Evolutionary conservation across 2,888 invertebrate species (phyloP), one percentile per base, ranked within the genome.

Genomic region (Callosobruchus maculatus): DNA sequence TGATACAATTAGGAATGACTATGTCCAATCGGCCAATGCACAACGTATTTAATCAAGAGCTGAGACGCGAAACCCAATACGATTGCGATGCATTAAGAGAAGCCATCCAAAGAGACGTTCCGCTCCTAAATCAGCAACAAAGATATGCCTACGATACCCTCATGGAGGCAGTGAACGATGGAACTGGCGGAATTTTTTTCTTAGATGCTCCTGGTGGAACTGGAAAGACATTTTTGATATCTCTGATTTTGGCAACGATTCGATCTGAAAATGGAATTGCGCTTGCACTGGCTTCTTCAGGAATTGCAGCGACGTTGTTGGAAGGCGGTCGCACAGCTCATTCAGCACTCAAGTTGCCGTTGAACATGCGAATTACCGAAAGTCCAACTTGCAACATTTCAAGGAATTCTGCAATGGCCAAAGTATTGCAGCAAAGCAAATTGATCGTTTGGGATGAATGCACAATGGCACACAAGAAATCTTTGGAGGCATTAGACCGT

Each of bases 251-350:
- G 74, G 78, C 20, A 77, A 79, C 20, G 79, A 78, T 30, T 70
- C 80, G 20, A 80, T 77, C n/a, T n/a, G n/a, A n/a, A n/a, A n/a
- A n/a, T n/a, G n/a, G n/a, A n/a, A n/a, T n/a, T n/a, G n/a, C n/a
- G n/a, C 49, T 81, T 26, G n/a, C n/a, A n/a, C n/a, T n/a, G n/a
- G 81, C 80, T 68, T 81, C 80, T 22, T 87, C 87, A 5, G 87
- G 87, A 13, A 88, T 88, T 76, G 87, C 87, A 31, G 86, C 87
- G 5, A 87, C 85, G n/a, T 80, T 88, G 31, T 76, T 88, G 20
- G 80, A 82, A 68, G 83, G 85, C 26, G 81, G 82, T 13, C 73
- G 83, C 77, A 88, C 86, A 67, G 85, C 85, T 18, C 86, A 88
- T 82, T 84, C 84, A 18, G 78, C 80, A 30, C 79, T 88, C 0